phyloP scores from a whole-genome alignment of 2,113 vertebrate species.

The Nothobranchius kuhntae region DNA sequence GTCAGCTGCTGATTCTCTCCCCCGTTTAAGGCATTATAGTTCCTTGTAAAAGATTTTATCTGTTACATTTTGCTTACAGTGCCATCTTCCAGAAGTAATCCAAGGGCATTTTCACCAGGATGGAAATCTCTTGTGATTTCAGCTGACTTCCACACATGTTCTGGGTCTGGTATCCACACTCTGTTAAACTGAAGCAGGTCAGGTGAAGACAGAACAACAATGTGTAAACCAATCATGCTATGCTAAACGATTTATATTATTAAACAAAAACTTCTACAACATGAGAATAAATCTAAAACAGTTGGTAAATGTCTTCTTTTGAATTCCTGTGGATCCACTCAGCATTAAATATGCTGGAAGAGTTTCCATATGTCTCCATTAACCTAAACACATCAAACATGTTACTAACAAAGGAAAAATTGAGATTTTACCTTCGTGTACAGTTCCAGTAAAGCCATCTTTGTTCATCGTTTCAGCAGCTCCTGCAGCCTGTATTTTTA shows the following conservation, averaged over 20 bases:
- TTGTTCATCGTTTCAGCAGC: conserved; percentile 34
- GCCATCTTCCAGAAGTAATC: conserved; percentile 88
- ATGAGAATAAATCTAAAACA: neutral
- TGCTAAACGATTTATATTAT: neutral
- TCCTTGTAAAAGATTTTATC: conserved; percentile 11
- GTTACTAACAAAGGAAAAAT: neutral
- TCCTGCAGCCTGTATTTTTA: neutral
- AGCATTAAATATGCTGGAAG: neutral
- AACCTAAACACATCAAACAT: neutral
- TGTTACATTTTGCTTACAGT: conserved; percentile 78
- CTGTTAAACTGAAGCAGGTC: conserved; percentile 85
- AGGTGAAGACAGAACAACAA: neutral
- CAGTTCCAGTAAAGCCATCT: conserved; percentile 88
- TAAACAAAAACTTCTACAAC: neutral
- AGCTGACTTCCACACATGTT: conserved; percentile 94
- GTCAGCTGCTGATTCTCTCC: conserved; percentile 10
- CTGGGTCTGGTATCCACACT: conserved; percentile 93
- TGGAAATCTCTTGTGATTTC: conserved; percentile 88
- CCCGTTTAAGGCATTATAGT: conserved; percentile 4
- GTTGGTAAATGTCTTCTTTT: neutral
- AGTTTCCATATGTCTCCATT: conserved; percentile 65
- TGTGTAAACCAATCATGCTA: too few relatives aligned
- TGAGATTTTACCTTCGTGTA: conserved; percentile 85
- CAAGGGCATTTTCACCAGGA: conserved; percentile 79
- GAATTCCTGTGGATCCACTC: neutral